These are phyloP conservation scores for Berghia stephanieae DNA, from an alignment of 1,140 invertebrate species.

Conservation along the genomic window DNA sequence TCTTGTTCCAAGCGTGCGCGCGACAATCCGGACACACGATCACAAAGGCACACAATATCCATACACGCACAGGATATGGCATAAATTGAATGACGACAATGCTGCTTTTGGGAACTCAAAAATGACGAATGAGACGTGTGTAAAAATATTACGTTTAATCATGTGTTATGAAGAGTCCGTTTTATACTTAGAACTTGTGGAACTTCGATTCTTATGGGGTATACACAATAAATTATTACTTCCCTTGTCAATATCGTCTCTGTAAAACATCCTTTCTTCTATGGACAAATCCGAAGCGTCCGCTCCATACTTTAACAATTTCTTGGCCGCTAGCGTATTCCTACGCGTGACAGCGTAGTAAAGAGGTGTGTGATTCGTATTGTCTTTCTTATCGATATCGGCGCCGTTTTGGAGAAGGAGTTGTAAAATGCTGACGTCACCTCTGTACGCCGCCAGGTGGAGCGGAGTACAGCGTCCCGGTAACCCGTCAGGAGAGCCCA, in stretches of 20 bases:
- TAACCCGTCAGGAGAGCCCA: conserved; percentile 54
- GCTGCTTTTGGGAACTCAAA: no score
- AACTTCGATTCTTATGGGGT: no score
- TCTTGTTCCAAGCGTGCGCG: no score
- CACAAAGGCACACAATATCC: no score
- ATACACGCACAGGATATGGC: no score
- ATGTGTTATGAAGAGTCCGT: no score
- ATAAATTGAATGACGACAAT: no score
- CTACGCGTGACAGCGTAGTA: conserved; percentile 48
- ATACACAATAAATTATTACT: no score
- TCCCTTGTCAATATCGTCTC: conserved; percentile 24
- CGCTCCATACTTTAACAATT: conserved; percentile 52
- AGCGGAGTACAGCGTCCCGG: conserved; percentile 53
- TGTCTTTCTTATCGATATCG: conserved; percentile 41
- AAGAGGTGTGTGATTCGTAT: conserved; percentile 43
- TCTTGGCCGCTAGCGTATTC: conserved; percentile 51
- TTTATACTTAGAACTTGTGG: no score
- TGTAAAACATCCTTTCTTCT: conserved; percentile 31
- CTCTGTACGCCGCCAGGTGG: conserved; percentile 58
- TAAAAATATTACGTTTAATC: no score
- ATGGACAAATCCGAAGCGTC: conserved; percentile 37
- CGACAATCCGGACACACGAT: no score
- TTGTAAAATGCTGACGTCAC: conserved; percentile 56
- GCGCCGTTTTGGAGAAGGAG: conserved; percentile 50
- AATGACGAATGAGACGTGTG: no score